phyloP scores from a whole-genome alignment of 1,140 invertebrate genomes.

The Bombus terrestris region DNA sequence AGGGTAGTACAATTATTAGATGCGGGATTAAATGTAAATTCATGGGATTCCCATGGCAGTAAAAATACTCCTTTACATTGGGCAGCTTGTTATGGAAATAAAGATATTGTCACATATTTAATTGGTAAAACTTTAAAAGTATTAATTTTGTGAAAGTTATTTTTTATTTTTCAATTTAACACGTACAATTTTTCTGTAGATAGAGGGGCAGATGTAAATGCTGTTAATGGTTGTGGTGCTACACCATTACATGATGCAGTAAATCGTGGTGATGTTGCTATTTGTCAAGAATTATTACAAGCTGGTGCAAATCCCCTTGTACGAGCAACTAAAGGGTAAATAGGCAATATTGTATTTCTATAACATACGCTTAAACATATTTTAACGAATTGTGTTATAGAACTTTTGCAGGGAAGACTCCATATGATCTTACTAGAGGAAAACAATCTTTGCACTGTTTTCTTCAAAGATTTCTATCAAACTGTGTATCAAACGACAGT shows the following conservation, averaged over 20 bases:
- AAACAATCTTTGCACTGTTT: conserved; percentile 80
- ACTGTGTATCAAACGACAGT: conserved; percentile 71
- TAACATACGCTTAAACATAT: not conserved
- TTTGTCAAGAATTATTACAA: conserved; percentile 84
- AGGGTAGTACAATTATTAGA: conserved; percentile 82
- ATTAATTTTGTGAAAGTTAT: not conserved
- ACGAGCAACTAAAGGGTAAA: conserved; percentile 83
- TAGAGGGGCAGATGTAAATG: conserved; percentile 83
- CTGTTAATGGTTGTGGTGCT: conserved; percentile 84
- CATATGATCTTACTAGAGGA: conserved; percentile 82
- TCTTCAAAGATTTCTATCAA: conserved; percentile 76
- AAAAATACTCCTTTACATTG: conserved; percentile 86
- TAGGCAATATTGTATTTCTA: conserved; percentile 2
- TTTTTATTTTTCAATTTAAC: conserved; percentile 15
- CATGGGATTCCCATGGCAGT: conserved; percentile 84
- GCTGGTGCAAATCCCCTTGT: conserved; percentile 84
- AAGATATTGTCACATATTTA: conserved; percentile 84
- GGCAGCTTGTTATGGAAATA: conserved; percentile 86
- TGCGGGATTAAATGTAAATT: conserved; percentile 85
- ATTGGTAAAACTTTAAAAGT: conserved; percentile 79
- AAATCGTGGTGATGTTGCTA: conserved; percentile 83
- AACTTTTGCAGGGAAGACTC: conserved; percentile 81
- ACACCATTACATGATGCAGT: conserved; percentile 87
- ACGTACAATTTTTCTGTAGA: conserved; percentile 76
- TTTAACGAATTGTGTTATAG: conserved; percentile 62